phyloP scores from a whole-genome alignment of 35 echinoderm and acorn worm species.

The Hemicentrotus pulcherrimus region DNA sequence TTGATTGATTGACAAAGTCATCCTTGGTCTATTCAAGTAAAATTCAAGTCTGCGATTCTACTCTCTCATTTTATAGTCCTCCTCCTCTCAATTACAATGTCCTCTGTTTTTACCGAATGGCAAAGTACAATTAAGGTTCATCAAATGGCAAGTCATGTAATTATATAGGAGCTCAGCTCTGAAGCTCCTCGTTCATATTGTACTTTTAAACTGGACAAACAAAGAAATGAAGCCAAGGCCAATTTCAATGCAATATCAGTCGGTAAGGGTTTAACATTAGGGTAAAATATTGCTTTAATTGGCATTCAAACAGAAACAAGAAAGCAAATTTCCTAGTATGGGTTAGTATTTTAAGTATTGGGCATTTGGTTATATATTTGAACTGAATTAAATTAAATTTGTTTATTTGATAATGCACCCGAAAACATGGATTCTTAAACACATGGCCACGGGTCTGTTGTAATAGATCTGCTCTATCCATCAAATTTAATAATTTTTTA shows the following conservation, averaged over 20 bases:
- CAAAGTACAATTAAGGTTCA: constrained; percentile 19
- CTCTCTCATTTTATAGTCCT: background rate
- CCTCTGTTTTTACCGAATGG: background rate
- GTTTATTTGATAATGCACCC: too few relatives aligned
- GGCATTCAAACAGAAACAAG: background rate
- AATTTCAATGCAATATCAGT: background rate
- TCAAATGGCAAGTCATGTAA: constrained; percentile 10
- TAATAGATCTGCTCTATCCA: too few relatives aligned
- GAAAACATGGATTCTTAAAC: too few relatives aligned
- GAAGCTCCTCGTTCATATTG: background rate
- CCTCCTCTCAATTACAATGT: background rate
- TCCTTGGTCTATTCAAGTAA: background rate
- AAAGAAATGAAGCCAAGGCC: background rate
- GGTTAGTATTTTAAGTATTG: too few relatives aligned
- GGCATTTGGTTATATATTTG: too few relatives aligned
- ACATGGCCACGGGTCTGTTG: too few relatives aligned
- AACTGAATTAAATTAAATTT: too few relatives aligned
- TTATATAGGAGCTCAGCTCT: background rate
- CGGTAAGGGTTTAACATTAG: background rate
- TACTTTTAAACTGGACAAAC: background rate
- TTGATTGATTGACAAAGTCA: background rate
- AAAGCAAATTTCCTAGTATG: background rate
- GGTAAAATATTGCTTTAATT: background rate
- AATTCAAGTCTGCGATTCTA: background rate
- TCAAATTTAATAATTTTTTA: too few relatives aligned